Base-by-base conservation (phyloP, 2,888 invertebrate species). In the Himalopsyche kuldschensis region DNA sequence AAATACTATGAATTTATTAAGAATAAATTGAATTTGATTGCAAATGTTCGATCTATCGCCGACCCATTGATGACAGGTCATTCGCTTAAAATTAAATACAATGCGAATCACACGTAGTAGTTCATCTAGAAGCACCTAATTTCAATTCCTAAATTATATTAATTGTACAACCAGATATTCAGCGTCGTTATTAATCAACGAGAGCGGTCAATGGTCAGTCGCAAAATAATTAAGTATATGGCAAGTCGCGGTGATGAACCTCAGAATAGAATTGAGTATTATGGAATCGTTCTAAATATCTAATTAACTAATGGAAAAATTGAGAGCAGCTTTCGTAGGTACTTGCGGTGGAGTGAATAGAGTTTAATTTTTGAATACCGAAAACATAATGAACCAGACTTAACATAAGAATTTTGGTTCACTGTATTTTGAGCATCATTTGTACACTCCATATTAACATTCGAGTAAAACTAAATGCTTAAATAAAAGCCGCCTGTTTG, bases 401-500 rank as follows among this genome's bases (percentile, higher is more conserved):
- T 0, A 35, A 35, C 8, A 35, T 0, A n/a, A n/a, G n/a, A n/a
- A n/a, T n/a, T 35, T 10, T 32, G 35, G 35, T 35, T 8, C 10
- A 6, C 8, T 35, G 35, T 35, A 10, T 35, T 41, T 41, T 15
- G 15, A 41, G 41, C 15, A 3, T 41, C 15, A 15, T 15, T 41
- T 41, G 41, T 15, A 41, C 41, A 41, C 41, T 41, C 41, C 41
- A 41, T 15, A 3, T 41, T 4, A 41, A 41, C 4, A 15, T 41
- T 41, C 24, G n/a, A 35, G 11, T 35, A 27, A 24, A 20, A 35
- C 27, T 41, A 48, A 81, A 30, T 24, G 32, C 77, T 91, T 89
- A 94, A 88, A 94, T 93, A 87, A 91, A 94, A 85, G 94, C 94
- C 80, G 95, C 95, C 88, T 96, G 96, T 87, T 96, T 95, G 88